These are phyloP conservation scores for Catharus bicknelli DNA, from an alignment of 2,113 vertebrate species.

Conservation along the genomic window DNA sequence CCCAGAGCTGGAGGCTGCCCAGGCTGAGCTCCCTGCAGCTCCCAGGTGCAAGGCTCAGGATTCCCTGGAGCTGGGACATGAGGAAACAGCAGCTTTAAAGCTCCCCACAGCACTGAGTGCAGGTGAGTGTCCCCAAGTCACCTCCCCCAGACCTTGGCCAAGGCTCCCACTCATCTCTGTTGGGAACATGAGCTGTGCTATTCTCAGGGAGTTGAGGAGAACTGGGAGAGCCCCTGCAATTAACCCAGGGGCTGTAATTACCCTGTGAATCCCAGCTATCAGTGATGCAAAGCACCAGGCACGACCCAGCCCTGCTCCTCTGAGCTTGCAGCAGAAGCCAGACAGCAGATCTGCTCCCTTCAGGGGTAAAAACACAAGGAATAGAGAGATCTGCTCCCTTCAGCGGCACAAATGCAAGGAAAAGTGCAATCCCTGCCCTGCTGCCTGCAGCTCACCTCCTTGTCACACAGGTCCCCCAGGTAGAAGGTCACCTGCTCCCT, in stretches of 20 bases:
- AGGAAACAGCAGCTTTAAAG: neutral
- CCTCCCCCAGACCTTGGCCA: neutral
- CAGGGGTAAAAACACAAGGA: neutral
- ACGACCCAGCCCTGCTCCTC: neutral
- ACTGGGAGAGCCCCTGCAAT: neutral
- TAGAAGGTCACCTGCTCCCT: slow-evolving; percentile 82
- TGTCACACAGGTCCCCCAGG: slow-evolving; percentile 89
- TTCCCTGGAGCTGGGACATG: neutral
- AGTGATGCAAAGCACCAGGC: neutral
- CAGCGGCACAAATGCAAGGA: too few relatives aligned
- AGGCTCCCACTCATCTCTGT: neutral
- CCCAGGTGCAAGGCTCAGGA: neutral
- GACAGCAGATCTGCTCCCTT: accelerated
- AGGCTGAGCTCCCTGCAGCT: neutral
- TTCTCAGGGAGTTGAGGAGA: neutral
- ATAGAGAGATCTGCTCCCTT: too few relatives aligned
- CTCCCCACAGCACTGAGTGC: neutral
- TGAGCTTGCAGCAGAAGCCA: neutral
- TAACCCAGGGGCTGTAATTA: neutral
- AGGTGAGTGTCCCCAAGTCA: neutral
- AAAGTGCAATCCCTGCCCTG: too few relatives aligned
- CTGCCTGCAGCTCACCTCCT: slow-evolving; percentile 73
- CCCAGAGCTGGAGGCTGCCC: neutral
- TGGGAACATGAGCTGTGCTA: accelerated
- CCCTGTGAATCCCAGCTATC: neutral